Conservation (phyloP, 2,113 vertebrate species). For the Rafetus swinhoei region DNA sequence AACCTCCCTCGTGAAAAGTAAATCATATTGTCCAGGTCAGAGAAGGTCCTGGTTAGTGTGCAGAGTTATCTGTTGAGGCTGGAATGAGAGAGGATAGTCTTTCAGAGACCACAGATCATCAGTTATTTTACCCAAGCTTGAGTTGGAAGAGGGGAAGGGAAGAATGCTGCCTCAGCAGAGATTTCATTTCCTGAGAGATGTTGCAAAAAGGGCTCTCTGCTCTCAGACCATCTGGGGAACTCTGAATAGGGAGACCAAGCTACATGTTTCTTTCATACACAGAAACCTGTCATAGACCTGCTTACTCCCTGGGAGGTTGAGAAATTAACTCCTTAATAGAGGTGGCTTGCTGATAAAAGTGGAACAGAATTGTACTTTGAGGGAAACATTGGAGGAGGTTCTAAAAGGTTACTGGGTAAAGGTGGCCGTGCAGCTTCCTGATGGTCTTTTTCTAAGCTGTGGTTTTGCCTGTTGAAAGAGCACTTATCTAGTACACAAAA, state of each 20-base stretch:
- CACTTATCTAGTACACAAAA: background rate
- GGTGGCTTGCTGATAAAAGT: background rate
- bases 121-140: background rate
- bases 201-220: background rate
- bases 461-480: background rate
- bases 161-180: background rate
- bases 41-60: background rate
- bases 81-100: background rate
- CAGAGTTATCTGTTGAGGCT: background rate
- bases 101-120: background rate
- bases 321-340: background rate
- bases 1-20: background rate
- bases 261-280: background rate
- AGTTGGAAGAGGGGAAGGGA: background rate
- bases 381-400: background rate
- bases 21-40: background rate
- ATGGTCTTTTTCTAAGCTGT: background rate
- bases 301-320: background rate
- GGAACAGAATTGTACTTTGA: background rate
- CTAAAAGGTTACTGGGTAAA: background rate
- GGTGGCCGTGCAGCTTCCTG: background rate
- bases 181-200: background rate
- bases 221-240: background rate
- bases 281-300: background rate
- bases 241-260: background rate